Conservation (phyloP, 2,113 vertebrate species). For the Odocoileus virginianus region DNA sequence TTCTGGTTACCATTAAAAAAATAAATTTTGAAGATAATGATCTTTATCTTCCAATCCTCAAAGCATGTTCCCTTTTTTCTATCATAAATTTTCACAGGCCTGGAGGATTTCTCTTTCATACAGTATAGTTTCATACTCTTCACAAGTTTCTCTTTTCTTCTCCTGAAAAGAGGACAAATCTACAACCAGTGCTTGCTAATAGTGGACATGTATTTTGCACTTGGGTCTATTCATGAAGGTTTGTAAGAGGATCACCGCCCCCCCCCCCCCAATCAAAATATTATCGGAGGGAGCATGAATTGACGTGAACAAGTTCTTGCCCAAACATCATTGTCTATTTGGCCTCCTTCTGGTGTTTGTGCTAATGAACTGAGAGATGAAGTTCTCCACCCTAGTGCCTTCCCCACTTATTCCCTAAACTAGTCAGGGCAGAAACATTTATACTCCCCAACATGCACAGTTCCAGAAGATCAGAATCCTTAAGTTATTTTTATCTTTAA, state of each 20-base stretch:
- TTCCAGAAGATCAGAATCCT: neutral
- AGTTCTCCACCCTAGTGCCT: neutral
- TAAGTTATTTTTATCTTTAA: neutral
- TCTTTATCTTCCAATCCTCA: neutral
- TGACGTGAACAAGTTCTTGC: neutral
- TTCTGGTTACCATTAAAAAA: constrained; percentile 6
- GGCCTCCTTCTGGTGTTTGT: neutral
- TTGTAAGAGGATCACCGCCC: neutral
- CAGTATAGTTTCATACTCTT: neutral
- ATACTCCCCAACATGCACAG: neutral
- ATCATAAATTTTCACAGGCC: neutral
- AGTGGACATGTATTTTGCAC: neutral
- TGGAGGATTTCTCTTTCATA: neutral
- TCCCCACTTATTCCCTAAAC: neutral
- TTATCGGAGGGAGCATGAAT: neutral
- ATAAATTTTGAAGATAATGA: constrained; percentile 31
- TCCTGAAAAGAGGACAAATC: neutral
- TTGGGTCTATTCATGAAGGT: neutral
- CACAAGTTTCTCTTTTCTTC: neutral
- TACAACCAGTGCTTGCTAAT: neutral
- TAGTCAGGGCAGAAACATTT: neutral
- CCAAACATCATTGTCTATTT: neutral
- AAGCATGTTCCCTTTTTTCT: neutral
- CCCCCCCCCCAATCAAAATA: neutral
- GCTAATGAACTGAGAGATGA: neutral